A percentile compares a stretch with the other conserved stretches of the same genome.
Conservation (phyloP, 1,140 invertebrate genomes). For the Spodoptera frugiperda region DNA sequence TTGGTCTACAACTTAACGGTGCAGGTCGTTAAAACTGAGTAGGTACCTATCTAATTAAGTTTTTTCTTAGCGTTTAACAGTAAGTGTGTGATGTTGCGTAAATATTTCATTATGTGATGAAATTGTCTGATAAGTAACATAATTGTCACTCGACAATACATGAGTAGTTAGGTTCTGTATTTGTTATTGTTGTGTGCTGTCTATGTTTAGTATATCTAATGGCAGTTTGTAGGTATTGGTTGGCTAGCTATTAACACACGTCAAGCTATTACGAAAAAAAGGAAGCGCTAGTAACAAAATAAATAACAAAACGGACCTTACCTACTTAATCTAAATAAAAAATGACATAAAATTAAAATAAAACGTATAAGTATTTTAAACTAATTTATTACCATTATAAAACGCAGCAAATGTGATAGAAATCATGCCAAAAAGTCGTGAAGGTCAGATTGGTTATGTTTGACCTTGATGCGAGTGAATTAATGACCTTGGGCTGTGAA, state of each 20-base stretch:
- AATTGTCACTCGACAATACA: slow-evolving; percentile 2
- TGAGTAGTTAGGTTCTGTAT: background rate
- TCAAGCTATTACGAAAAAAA: too few species aligned
- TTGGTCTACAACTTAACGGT: background rate
- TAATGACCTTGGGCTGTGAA: slow-evolving; percentile 28
- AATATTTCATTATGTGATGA: slow-evolving; percentile 33
- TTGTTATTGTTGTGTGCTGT: background rate
- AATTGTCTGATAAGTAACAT: slow-evolving; percentile 23
- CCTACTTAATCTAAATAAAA: too few species aligned
- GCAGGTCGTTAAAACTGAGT: slow-evolving; percentile 10
- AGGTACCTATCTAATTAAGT: background rate
- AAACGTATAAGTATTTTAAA: background rate
- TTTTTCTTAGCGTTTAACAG: slow-evolving; percentile 4
- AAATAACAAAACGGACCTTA: too few species aligned
- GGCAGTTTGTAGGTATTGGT: too few species aligned
- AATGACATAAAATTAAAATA: too few species aligned
- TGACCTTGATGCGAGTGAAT: slow-evolving; percentile 28
- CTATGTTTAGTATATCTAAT: too few species aligned
- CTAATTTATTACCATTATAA: background rate
- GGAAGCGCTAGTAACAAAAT: too few species aligned
- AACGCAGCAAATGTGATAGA: background rate
- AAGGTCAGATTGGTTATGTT: background rate
- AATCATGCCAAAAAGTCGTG: slow-evolving; percentile 25
- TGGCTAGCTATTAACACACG: too few species aligned
- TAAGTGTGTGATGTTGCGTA: slow-evolving; percentile 13